Base-by-base conservation (phyloP, 1,140 invertebrate species). In the Heterodera carotae region DNA sequence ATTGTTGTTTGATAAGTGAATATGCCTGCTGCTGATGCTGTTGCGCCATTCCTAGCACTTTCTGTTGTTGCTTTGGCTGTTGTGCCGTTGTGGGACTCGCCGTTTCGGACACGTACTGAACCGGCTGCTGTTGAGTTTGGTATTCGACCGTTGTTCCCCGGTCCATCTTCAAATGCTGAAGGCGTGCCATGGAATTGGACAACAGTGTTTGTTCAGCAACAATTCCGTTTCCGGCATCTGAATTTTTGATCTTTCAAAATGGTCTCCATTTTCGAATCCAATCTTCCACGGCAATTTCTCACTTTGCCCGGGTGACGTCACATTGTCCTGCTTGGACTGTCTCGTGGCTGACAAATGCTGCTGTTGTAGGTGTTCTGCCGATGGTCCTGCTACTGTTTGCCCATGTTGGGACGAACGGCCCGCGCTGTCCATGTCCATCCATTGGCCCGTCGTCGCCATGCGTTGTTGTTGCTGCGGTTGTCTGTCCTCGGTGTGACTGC, bases 381-480 rank as follows among this genome's bases (percentile, higher is more conserved):
- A n/a, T n/a, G 27, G 62, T 29, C 62, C 62, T 66, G 62, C 22
- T 27, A 18, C 33, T 15, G 62, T 29, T 12, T 12, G 62, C 5
- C n/a, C n/a, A n/a, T n/a, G n/a, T n/a, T n/a, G n/a, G 15, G 39
- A 43, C 39, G 15, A 10, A n/a, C 3, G 60, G 7, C 60, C 60
- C 7, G 8, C 60, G n/a, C 6, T 66, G 29, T 29, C 12, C 33
- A 66, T 25, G 8, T 34, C 62, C n/a, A 15, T 25, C 62, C 33
- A 34, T 66, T 66, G 62, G 10, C 27, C 62, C 62, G 62, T 66
- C 62, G 39, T 43, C 39, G n/a, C n/a, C n/a, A n/a, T n/a, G n/a
- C n/a, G n/a, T n/a, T 31, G 62, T 27, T 66, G 62, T 6, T 66
- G 62, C 22, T 66, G 10, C 25, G 6, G 10, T 10, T 29, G 12